Conservation (phyloP, 1,140 invertebrate genomes). For the Callitettix versicolor region DNA sequence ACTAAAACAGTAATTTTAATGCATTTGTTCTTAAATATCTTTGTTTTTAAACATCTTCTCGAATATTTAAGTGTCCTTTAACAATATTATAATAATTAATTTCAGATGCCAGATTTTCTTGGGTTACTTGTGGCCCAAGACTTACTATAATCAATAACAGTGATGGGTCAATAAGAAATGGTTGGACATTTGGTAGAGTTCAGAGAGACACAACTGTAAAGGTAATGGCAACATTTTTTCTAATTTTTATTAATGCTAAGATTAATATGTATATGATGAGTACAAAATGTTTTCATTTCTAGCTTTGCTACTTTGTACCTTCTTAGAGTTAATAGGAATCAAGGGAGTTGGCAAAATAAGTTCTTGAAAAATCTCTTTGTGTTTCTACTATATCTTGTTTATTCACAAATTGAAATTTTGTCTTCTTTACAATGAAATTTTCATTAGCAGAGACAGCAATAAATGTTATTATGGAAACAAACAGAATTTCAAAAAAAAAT, state of each 20-base stretch:
- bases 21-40: no score
- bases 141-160: conserved; percentile 3
- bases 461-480: neutral
- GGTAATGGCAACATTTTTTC: no score
- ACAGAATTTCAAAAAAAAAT: neutral
- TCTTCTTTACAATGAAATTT: no score
- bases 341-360: no score
- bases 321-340: neutral
- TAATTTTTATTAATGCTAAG: neutral
- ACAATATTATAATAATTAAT: no score
- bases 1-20: no score
- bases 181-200: conserved; percentile 6
- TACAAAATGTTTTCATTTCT: neutral
- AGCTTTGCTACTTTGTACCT: neutral
- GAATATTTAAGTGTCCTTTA: no score
- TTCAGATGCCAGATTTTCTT: conserved; percentile 1
- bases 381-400: no score
- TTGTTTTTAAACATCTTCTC: no score
- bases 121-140: conserved; percentile 2
- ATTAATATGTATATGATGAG: neutral
- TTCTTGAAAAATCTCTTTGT: no score
- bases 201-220: neutral
- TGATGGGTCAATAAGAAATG: conserved; percentile 3
- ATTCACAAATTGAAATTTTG: no score
- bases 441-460: no score